These are phyloP conservation scores for Uropetala carovei DNA, from an alignment of 2,888 invertebrate species.

Conservation along the genomic window DNA sequence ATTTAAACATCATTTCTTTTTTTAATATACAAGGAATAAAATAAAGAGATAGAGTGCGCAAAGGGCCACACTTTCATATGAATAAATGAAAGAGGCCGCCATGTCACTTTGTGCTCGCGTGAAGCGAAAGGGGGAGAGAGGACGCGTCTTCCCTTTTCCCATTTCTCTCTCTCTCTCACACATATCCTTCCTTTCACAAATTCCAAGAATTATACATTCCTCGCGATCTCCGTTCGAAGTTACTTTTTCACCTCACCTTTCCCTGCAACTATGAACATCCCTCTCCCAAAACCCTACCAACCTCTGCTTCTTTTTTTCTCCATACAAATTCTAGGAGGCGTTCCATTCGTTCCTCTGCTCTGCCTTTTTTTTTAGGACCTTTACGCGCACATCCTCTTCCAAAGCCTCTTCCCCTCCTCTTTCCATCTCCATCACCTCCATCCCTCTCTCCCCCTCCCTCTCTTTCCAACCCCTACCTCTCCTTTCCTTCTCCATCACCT, in stretches of 20 bases:
- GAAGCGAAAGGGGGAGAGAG: no score
- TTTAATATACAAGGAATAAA: no score
- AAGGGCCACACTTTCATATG: no score
- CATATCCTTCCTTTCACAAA: background rate
- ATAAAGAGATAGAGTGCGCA: no score
- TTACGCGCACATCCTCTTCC: constrained; percentile 36
- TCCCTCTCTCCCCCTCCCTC: background rate
- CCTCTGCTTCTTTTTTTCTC: background rate
- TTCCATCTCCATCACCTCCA: background rate
- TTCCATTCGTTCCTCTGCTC: constrained; percentile 13
- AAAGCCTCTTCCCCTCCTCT: background rate
- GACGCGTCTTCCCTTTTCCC: no score
- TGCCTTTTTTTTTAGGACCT: constrained; percentile 31
- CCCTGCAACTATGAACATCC: background rate
- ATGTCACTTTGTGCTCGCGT: no score
- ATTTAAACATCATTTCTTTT: no score
- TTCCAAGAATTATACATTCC: background rate
- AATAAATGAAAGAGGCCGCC: no score
- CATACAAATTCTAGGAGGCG: background rate
- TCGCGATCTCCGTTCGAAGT: background rate
- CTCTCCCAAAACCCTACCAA: background rate
- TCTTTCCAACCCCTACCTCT: background rate
- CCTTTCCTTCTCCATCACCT: background rate
- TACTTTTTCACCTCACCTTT: background rate
- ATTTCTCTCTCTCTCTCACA: background rate